Conservation (phyloP, 2,113 vertebrate species). For the Phasianus colchicus region DNA sequence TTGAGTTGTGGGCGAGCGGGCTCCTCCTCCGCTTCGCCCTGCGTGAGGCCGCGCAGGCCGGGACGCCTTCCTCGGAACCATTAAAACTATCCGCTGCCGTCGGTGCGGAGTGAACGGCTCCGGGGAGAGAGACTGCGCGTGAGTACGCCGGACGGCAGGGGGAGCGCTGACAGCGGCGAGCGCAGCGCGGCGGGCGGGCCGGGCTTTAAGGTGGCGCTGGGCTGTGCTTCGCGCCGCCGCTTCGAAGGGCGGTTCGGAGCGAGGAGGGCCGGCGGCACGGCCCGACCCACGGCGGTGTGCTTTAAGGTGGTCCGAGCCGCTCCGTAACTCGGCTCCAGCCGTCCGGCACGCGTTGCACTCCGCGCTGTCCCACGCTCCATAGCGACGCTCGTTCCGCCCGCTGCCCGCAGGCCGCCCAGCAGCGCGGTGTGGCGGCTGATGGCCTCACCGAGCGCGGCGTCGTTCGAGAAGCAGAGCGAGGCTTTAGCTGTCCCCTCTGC, state of each 20-base stretch:
- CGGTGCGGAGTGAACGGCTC: background rate
- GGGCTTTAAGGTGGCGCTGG: background rate
- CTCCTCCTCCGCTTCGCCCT: too few species aligned
- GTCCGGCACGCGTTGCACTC: background rate
- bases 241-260: background rate
- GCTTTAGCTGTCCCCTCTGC: background rate
- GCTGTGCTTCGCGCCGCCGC: background rate
- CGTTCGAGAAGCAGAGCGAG: background rate
- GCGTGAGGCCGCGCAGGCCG: too few species aligned
- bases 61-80: background rate
- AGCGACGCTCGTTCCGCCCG: too few species aligned
- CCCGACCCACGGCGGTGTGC: background rate
- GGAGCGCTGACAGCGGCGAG: background rate
- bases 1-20: background rate
- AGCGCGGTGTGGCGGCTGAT: background rate
- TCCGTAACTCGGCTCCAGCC: background rate
- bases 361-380: background rate
- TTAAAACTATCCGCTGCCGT: slow-evolving; percentile 31
- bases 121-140: slow-evolving; percentile 8
- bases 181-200: slow-evolving; percentile 39
- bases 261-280: background rate
- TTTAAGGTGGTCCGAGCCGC: slow-evolving; percentile 15
- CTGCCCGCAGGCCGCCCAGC: background rate
- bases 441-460: background rate
- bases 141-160: slow-evolving; percentile 11